These are phyloP conservation scores for Digitonthophagus gazella DNA, from an alignment of 2,888 invertebrate species.

Conservation along the genomic window DNA sequence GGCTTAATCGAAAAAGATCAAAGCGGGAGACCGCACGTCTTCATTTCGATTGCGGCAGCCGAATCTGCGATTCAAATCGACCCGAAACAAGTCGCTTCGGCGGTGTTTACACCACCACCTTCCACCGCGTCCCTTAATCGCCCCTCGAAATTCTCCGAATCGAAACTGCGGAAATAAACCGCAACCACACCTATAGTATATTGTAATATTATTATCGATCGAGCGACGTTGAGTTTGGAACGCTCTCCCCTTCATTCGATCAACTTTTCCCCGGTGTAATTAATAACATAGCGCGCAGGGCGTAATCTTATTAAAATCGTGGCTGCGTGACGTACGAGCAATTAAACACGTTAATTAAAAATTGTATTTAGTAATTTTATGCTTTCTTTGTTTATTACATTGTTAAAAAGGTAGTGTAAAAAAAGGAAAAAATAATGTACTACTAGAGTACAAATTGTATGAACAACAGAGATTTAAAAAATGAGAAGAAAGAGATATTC, in stretches of 20 bases:
- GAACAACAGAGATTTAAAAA: no score
- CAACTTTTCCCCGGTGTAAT: not conserved
- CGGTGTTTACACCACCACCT: slow-evolving; percentile 32
- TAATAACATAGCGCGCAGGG: not conserved
- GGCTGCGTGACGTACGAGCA: not conserved
- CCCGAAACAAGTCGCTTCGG: slow-evolving; percentile 20
- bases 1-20: slow-evolving; percentile 50
- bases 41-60: slow-evolving; percentile 35
- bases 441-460: no score
- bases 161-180: no score
- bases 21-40: slow-evolving; percentile 41
- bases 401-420: no score
- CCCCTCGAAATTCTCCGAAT: no score
- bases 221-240: not conserved
- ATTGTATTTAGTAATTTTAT: not conserved
- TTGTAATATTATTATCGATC: not conserved
- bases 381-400: no score
- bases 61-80: slow-evolving; percentile 44
- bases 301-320: not conserved
- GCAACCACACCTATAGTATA: no score
- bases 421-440: no score
- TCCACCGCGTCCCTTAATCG: no score
- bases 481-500: no score
- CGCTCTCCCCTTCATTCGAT: not conserved
- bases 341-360: not conserved